A percentile compares a stretch with the other conserved stretches of the same genome.
Evolutionary conservation across 2,888 invertebrate genomes (phyloP).

Genomic region (Homarus gammarus): DNA sequence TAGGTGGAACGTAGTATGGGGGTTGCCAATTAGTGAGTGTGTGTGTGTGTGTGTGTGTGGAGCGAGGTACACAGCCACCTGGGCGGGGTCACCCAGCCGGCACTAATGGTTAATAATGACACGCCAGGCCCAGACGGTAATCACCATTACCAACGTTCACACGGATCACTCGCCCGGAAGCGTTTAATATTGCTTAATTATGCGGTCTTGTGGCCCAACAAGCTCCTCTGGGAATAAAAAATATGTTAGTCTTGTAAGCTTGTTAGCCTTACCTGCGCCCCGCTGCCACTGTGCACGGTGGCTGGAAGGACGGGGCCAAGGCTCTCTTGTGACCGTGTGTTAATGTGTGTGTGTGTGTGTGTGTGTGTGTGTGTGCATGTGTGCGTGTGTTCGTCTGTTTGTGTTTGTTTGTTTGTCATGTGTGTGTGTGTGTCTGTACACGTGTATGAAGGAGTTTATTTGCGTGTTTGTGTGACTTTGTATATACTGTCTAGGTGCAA

Average conservation of each 20-base stretch:
- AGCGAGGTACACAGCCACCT: slow-evolving; percentile 36
- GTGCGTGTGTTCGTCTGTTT: no score
- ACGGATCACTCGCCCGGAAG: slow-evolving; percentile 59
- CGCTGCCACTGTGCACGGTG: neutral
- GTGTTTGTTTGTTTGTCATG: no score
- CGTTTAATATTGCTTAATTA: slow-evolving; percentile 73
- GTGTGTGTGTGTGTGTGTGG: slow-evolving; percentile 17
- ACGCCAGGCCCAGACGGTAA: slow-evolving; percentile 64
- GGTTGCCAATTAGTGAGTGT: neutral
- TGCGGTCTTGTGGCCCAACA: slow-evolving; percentile 40
- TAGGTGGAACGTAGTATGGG: no score
- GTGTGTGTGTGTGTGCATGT: no score
- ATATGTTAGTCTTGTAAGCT: neutral
- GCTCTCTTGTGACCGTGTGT: neutral
- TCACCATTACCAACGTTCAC: slow-evolving; percentile 68
- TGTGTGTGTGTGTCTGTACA: slow-evolving; percentile 31
- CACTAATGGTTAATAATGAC: slow-evolving; percentile 71
- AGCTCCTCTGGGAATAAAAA: neutral
- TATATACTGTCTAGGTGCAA: no score
- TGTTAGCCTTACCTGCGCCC: neutral
- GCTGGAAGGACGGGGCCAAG: neutral
- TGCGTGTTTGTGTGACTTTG: neutral
- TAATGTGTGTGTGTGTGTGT: no score
- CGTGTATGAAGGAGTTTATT: no score
- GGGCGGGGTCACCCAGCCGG: slow-evolving; percentile 57